A percentile compares a stretch with the other conserved stretches of the same genome.
These are phyloP conservation scores for Actinostola sp. DNA, from an alignment of 92 coral and sea anemone genomes.

Conservation along the genomic window DNA sequence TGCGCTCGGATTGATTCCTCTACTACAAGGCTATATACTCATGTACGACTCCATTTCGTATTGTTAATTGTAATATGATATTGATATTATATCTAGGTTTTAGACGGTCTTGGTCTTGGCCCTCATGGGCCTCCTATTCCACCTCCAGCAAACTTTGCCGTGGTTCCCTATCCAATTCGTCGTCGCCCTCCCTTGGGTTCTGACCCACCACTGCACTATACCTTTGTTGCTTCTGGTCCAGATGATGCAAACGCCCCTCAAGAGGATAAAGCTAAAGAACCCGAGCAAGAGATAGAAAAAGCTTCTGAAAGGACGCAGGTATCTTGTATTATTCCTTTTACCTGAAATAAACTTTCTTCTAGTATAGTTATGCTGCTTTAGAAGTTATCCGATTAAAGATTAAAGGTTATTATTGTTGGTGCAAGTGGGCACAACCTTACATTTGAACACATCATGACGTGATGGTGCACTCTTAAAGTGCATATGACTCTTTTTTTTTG, in stretches of 20 bases:
- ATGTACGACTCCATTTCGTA: too few species aligned
- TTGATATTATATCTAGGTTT: conserved; percentile 40
- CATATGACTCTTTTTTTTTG: too few species aligned
- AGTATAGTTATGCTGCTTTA: too few species aligned
- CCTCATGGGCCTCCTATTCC: conserved; percentile 98
- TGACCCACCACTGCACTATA: conserved; percentile 88
- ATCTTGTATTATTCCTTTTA: too few species aligned
- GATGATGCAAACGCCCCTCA: conserved; percentile 89
- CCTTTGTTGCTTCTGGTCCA: conserved; percentile 85
- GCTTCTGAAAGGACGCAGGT: conserved; percentile 81
- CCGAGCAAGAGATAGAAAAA: conserved; percentile 85
- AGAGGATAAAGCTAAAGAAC: conserved; percentile 84
- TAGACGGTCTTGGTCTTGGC: conserved; percentile 97
- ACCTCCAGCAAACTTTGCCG: conserved; percentile 99
- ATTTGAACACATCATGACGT: too few species aligned
- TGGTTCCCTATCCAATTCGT: conserved; percentile 97
- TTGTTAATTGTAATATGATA: too few species aligned
- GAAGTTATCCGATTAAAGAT: too few species aligned
- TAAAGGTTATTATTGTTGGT: too few species aligned
- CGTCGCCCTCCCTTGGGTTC: conserved; percentile 93
- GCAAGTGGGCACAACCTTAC: too few species aligned
- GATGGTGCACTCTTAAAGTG: too few species aligned
- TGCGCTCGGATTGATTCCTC: background rate
- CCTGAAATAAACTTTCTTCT: too few species aligned
- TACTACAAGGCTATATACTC: too few species aligned